These are phyloP conservation scores for Pristis pectinata DNA, from an alignment of 2,797 vertebrate species.

Conservation along the genomic window DNA sequence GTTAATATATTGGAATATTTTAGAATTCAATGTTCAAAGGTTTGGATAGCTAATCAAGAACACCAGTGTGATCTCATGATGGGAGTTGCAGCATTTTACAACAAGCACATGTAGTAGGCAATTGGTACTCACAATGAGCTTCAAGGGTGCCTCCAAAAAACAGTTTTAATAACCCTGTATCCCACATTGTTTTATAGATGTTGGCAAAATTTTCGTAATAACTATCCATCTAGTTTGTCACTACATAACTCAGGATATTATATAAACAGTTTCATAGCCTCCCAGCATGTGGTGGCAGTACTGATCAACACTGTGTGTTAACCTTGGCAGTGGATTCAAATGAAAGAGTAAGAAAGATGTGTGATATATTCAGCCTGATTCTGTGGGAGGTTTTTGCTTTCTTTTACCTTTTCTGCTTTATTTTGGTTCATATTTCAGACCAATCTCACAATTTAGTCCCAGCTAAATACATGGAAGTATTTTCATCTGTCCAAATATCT, in stretches of 20 bases:
- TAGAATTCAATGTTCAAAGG: neutral
- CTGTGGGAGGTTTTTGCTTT: neutral
- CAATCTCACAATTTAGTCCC: neutral
- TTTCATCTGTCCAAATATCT: neutral
- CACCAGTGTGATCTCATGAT: neutral
- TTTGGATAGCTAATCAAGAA: neutral
- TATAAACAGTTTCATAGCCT: too few species aligned
- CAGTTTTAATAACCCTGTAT: neutral
- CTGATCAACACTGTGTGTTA: neutral
- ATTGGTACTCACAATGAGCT: neutral
- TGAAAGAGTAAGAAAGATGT: neutral
- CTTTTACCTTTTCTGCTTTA: neutral
- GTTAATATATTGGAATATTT: neutral
- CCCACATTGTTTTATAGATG: neutral
- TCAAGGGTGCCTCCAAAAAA: neutral
- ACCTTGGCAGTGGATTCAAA: neutral
- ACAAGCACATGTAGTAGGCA: neutral
- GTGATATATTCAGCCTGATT: neutral
- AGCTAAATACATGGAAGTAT: neutral
- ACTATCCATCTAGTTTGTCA: too few species aligned
- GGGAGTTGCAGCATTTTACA: neutral
- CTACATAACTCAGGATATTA: too few species aligned
- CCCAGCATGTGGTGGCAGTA: neutral
- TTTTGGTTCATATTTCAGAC: neutral
- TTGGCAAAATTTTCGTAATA: neutral